phyloP scores from a whole-genome alignment of 64 coral and sea anemone species.

The Pocillopora damicornis region DNA sequence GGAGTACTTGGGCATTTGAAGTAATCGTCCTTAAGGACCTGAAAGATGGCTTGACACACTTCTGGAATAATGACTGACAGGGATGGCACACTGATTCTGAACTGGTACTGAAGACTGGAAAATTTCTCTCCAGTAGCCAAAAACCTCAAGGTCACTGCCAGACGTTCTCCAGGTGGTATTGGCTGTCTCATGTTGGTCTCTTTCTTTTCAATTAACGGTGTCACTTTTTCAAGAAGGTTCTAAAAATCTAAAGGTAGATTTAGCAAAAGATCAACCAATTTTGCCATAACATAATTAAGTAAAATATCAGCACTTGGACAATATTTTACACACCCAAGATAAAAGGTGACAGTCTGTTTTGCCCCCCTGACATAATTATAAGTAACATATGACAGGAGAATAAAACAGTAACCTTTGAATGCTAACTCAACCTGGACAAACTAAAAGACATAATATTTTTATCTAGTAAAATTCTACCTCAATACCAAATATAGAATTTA shows the following conservation, averaged over 20 bases:
- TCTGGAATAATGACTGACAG: conserved; percentile 55
- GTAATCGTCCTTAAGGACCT: conserved; percentile 48
- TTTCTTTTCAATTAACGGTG: conserved; percentile 3
- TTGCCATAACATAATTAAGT: too few relatives aligned
- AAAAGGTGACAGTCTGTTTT: neutral
- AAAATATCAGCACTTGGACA: too few relatives aligned
- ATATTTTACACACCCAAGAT: too few relatives aligned
- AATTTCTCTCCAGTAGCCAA: conserved; percentile 63
- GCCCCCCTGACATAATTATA: neutral
- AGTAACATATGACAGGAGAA: neutral
- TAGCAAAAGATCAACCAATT: too few relatives aligned
- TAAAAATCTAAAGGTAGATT: neutral
- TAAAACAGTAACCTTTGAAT: conserved; percentile 7
- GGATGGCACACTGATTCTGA: conserved; percentile 48
- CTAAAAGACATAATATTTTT: too few relatives aligned
- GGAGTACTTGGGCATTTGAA: conserved; percentile 38
- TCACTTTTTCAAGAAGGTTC: conserved; percentile 23
- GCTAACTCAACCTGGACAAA: too few relatives aligned
- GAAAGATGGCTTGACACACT: conserved; percentile 58
- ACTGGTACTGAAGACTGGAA: conserved; percentile 54
- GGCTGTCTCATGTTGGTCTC: conserved; percentile 40
- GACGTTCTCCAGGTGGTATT: conserved; percentile 41
- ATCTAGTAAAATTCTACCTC: too few relatives aligned
- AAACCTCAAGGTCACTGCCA: conserved; percentile 62
- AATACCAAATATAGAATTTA: too few relatives aligned